Base-by-base conservation (phyloP, 2,797 vertebrate genomes). In the Anguilla obscura region DNA sequence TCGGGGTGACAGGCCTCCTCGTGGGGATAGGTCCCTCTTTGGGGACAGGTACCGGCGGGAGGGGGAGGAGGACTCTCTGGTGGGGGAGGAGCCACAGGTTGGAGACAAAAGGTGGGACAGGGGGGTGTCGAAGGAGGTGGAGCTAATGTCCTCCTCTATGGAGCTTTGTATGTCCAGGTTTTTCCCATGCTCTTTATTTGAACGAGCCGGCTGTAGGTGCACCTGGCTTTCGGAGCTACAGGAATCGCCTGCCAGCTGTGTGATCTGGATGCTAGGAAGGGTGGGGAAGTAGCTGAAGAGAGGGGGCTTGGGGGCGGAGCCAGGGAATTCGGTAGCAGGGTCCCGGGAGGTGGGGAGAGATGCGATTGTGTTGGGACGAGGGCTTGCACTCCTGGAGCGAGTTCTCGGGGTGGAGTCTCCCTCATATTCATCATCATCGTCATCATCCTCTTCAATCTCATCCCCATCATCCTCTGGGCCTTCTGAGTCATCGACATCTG, bases 391-490 rank as follows among this genome's bases (percentile, higher is more conserved):
- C 92, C 98, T 96, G 6, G 98, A 99, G 88, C 96, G 95, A 74
- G 98, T 95, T 95, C 98, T 99, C 69, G 98, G 98, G 87, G 98
- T 99, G 30, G 96, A 96, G 92, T 99, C 98, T 82, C 98, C 98
- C 91, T 98, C 98, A 86, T 97, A 97, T 69, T 99, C 98, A 24
- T 99, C 99, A 0, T 99, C 98, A 40, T 99, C 99, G 5, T 99
- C 98, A 0, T 99, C 98, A 0, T 99, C 98, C 0, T 99, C 99
- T 0, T 99, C 99, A 0, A 97, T 97, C 52, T 99, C 99, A 0
- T 99, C 98, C 0, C 96, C 97, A 5, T 99, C 98, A 89, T 99
- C 99, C 0, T 97, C 96, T 58, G 93, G 95, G 0, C 97, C 98
- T 33, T 99, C 98, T 0, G 98, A 98, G 90, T 99, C 98, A 85